Base-by-base conservation (phyloP, 2,113 vertebrate species). In the Cinclus mexicanus region DNA sequence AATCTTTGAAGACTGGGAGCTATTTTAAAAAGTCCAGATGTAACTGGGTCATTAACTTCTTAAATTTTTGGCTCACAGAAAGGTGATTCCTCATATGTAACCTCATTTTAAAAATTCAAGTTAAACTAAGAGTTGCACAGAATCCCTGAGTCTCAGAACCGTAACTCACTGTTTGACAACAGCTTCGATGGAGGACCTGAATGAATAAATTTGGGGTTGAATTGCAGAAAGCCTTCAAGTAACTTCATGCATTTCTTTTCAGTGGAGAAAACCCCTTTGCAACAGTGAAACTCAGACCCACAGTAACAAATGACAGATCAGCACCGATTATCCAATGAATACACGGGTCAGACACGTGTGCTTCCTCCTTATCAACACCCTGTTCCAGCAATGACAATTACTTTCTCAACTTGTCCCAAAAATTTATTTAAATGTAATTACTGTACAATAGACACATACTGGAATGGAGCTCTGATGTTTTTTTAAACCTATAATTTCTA, bases 231-330 rank as follows among this genome's bases (percentile, higher is more conserved):
- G 13, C 42, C 53, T 52, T 35, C 7, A 6, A 72, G 41, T 95
- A 76, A 93, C 67, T 70, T 22, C 28, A 2, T 44, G 52, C 18
- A 10, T 94, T 94, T 92, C 44, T 87, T 85, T 97, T 7, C 98
- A 99, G 99, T 55, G 99, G 98, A 92, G 99, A 99, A 96, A 99
- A 99, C 93, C 99, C 99, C 24, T 99, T 99, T 87, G 98, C 98
- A 25, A 99, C 98, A 0, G 98, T 99, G 91, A 99, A 98, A 71
- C 99, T 99, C 89, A 98, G 98, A 77, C 99, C 99, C 1, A 99
- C 99, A 2, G 98, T 99, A 55, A 99, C 99, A 5, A 99, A 99
- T 37, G 99, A 99, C 92, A 98, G 99, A 95, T 99, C 99, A 5
- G 99, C 99, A 1, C 99, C 99, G 0, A n/a, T 97, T 69, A 97